A percentile compares a stretch with the other conserved stretches of the same genome.
These are phyloP conservation scores for Antheraea pernyi DNA, from an alignment of 1,140 invertebrate species.

Conservation along the genomic window DNA sequence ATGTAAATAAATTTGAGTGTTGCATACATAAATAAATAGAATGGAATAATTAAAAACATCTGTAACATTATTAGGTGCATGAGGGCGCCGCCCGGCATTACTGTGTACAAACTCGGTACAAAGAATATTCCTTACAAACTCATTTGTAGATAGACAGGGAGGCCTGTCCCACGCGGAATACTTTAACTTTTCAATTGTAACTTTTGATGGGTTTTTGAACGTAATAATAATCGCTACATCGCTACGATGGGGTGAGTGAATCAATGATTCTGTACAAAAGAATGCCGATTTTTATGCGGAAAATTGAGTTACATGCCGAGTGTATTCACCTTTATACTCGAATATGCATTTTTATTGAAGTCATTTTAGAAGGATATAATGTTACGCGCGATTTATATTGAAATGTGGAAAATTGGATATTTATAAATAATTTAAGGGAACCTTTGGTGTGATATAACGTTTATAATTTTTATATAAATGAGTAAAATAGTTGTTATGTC, in stretches of 20 bases:
- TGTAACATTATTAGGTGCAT: conserved; percentile 43
- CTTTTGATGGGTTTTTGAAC: conserved; percentile 78
- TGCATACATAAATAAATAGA: neutral
- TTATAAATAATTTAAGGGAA: neutral
- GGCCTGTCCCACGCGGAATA: conserved; percentile 68
- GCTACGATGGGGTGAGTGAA: conserved; percentile 62
- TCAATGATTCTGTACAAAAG: conserved; percentile 69
- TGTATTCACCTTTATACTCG: conserved; percentile 49
- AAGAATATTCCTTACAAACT: conserved; percentile 72
- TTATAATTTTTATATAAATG: no score
- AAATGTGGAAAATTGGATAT: neutral
- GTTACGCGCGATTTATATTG: conserved; percentile 2
- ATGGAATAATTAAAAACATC: neutral
- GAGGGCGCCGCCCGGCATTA: conserved; percentile 20
- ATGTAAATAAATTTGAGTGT: neutral
- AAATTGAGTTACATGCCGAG: conserved; percentile 66
- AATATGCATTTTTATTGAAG: conserved; percentile 22
- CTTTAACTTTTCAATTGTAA: conserved; percentile 79
- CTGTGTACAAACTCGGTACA: conserved; percentile 55
- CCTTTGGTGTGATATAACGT: neutral
- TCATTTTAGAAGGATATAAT: conserved; percentile 22
- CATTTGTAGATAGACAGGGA: conserved; percentile 65
- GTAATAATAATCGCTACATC: conserved; percentile 75
- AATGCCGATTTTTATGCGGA: conserved; percentile 73
- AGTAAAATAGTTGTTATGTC: no score